phyloP scores from a whole-genome alignment of 2,888 invertebrate genomes.

The Dolomedes plantarius region DNA sequence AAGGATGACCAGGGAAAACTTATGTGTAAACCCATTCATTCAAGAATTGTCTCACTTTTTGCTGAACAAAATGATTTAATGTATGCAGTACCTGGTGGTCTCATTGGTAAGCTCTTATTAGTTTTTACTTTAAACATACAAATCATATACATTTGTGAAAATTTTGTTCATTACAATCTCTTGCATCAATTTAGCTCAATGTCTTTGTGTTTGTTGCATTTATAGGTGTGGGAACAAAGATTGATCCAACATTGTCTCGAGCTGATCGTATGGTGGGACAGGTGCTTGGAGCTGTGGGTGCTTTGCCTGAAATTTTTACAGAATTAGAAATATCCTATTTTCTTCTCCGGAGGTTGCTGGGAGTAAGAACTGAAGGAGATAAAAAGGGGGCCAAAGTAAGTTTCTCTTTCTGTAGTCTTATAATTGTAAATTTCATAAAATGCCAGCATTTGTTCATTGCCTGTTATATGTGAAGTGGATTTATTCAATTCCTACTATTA shows the following conservation, averaged over 20 bases:
- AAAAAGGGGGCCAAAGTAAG: conserved; percentile 96
- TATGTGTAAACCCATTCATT: conserved; percentile 97
- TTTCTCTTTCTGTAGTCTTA: not conserved
- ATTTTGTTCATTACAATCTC: no score
- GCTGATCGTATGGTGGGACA: conserved; percentile 99
- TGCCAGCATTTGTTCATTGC: not conserved
- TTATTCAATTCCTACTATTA: no score
- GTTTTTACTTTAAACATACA: no score
- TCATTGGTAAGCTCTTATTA: conserved; percentile 84
- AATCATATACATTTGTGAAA: no score
- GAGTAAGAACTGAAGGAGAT: conserved; percentile 98
- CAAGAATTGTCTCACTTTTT: conserved; percentile 96
- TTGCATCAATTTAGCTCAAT: no score
- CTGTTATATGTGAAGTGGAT: no score
- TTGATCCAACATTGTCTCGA: conserved; percentile 98
- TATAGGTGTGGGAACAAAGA: conserved; percentile 95
- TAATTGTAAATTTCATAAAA: not conserved
- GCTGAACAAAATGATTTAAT: conserved; percentile 98
- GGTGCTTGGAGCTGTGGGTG: conserved; percentile 96
- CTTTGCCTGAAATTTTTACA: conserved; percentile 96
- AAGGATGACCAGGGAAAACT: conserved; percentile 97
- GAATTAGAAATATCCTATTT: conserved; percentile 99
- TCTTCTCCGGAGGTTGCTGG: conserved; percentile 93
- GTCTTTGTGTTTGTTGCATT: no score
- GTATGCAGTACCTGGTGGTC: conserved; percentile 99